Conservation (phyloP, 1,140 invertebrate species). For the Temnothorax curvispinosus region DNA sequence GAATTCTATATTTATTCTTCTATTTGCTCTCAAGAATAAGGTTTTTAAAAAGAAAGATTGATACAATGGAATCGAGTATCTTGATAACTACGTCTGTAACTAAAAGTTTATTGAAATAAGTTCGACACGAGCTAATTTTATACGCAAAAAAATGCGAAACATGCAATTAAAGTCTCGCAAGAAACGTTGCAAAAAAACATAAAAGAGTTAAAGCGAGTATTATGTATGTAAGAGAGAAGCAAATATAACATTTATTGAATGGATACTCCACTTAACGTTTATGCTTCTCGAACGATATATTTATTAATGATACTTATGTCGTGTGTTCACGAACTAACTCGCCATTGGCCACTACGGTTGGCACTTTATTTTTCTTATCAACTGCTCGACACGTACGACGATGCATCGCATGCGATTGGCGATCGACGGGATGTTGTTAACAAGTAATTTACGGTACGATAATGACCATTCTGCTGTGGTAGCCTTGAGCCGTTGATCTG, state of each 20-base stretch:
- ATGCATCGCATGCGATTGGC: constrained; percentile 22
- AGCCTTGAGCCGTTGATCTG: constrained; percentile 46
- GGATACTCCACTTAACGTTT: background rate
- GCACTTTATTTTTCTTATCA: constrained; percentile 39
- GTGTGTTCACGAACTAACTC: constrained; percentile 1
- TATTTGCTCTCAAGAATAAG: background rate
- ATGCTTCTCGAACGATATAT: background rate
- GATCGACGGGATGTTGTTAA: constrained; percentile 45
- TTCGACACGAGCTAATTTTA: background rate
- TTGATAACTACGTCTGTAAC: background rate
- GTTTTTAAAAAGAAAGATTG: background rate
- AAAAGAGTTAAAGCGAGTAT: background rate
- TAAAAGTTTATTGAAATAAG: background rate
- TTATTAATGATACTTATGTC: background rate
- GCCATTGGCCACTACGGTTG: background rate
- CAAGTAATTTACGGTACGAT: constrained; percentile 54
- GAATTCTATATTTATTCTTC: background rate
- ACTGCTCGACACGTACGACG: constrained; percentile 5
- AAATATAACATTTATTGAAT: background rate
- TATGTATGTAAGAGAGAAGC: background rate
- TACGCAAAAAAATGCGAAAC: background rate
- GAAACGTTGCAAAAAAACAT: background rate
- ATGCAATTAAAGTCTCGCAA: background rate
- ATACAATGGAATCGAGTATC: background rate
- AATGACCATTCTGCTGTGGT: constrained; percentile 49